Conservation (phyloP, 2,888 invertebrate species). For the Amphimallon solstitiale region DNA sequence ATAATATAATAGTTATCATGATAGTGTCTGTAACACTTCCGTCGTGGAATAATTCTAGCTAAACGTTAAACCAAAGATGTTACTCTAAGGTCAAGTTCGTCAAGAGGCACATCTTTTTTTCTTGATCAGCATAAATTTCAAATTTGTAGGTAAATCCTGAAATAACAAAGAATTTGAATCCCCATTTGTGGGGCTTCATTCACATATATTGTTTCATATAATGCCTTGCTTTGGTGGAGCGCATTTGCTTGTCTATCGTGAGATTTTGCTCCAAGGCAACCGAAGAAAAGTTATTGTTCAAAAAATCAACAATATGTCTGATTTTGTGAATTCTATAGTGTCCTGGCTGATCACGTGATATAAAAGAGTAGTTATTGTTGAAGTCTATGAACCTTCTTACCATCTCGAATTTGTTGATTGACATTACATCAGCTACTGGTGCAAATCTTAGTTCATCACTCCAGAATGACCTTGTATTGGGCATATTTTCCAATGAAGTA, state of each 20-base stretch:
- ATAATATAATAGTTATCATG: slow-evolving; percentile 35
- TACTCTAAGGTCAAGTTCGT: slow-evolving; percentile 32
- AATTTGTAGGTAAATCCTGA: too few species aligned
- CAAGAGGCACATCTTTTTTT: slow-evolving; percentile 15
- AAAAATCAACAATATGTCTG: too few species aligned
- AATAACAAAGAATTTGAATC: slow-evolving; percentile 34
- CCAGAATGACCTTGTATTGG: too few species aligned
- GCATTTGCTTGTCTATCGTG: background rate
- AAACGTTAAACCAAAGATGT: background rate
- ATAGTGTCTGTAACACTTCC: slow-evolving; percentile 17
- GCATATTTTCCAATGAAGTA: too few species aligned
- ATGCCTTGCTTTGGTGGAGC: slow-evolving; percentile 25
- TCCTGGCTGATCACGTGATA: too few species aligned
- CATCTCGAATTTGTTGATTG: background rate
- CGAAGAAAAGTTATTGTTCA: too few species aligned
- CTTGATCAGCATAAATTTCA: slow-evolving; percentile 30
- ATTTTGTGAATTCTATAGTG: too few species aligned
- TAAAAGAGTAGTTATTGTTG: too few species aligned
- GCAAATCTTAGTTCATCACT: background rate
- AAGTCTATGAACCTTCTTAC: too few species aligned
- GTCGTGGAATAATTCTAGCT: slow-evolving; percentile 25
- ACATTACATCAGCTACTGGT: slow-evolving; percentile 9
- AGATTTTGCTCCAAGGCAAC: background rate
- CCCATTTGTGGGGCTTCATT: background rate
- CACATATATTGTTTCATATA: slow-evolving; percentile 19